Percentiles rank a stretch among this genome's conserved stretches.
Evolutionary conservation across 2,888 invertebrate species (phyloP).

Genomic region (Mermis nigrescens): DNA sequence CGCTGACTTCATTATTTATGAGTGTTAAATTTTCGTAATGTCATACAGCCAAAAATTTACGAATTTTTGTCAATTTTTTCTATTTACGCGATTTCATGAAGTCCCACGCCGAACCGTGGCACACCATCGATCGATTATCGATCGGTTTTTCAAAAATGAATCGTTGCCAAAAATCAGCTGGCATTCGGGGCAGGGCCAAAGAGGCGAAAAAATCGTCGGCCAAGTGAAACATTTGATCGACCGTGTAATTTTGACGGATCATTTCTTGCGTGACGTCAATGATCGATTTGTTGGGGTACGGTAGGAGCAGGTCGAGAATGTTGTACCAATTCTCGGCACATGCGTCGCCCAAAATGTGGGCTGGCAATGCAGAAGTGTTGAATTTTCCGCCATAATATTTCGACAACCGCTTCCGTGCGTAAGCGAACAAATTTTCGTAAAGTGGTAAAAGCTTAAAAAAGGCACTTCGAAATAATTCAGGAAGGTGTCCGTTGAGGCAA

Average conservation of each 20-base stretch:
- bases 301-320: conserved; percentile 19
- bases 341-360: conserved; percentile 20
- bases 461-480: too few relatives aligned
- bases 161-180: background rate
- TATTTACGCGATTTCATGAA: too few relatives aligned
- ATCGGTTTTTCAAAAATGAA: conserved; percentile 19
- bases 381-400: conserved; percentile 9
- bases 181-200: conserved; percentile 2
- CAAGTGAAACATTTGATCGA: conserved; percentile 14
- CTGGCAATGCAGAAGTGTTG: conserved; percentile 13
- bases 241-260: conserved; percentile 17
- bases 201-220: conserved; percentile 10
- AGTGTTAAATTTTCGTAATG: too few relatives aligned
- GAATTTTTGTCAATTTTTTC: too few relatives aligned
- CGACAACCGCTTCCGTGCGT: conserved; percentile 15
- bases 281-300: conserved; percentile 22
- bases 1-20: too few relatives aligned
- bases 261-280: conserved; percentile 19
- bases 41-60: too few relatives aligned
- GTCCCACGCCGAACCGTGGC: conserved; percentile 19
- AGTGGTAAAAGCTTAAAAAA: conserved; percentile 8
- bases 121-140: conserved; percentile 10
- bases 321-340: conserved; percentile 28
- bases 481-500: too few relatives aligned
- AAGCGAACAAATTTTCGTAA: conserved; percentile 19